Evolutionary conservation across 2,888 invertebrate genomes (phyloP).

Genomic region (Nineta flava): DNA sequence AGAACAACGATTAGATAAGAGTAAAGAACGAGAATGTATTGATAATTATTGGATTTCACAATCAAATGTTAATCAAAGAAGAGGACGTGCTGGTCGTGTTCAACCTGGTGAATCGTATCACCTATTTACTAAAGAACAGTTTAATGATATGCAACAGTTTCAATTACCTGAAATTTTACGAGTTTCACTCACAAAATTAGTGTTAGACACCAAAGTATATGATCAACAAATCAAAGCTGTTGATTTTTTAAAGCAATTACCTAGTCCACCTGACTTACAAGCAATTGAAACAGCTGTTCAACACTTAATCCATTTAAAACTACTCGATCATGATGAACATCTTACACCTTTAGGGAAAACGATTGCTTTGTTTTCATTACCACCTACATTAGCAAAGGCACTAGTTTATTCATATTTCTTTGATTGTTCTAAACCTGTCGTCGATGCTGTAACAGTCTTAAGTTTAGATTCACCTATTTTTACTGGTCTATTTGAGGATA

Average conservation of each 20-base stretch:
- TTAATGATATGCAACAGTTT: conserved; percentile 31
- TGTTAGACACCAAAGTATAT: conserved; percentile 43
- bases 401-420: conserved; percentile 40
- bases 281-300: conserved; percentile 38
- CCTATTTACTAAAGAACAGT: conserved; percentile 35
- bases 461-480: conserved; percentile 38
- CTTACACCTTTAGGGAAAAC: conserved; percentile 45
- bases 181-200: conserved; percentile 33
- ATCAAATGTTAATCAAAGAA: conserved; percentile 45
- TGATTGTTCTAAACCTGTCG: conserved; percentile 34
- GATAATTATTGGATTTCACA: conserved; percentile 44
- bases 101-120: conserved; percentile 43
- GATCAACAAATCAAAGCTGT: conserved; percentile 37
- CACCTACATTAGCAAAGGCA: conserved; percentile 43
- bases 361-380: conserved; percentile 35
- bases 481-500: conserved; percentile 28
- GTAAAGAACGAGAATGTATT: conserved; percentile 30
- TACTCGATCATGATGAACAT: conserved; percentile 37
- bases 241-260: conserved; percentile 41
- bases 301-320: conserved; percentile 40
- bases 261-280: conserved; percentile 39
- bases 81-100: conserved; percentile 52
- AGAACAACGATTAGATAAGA: conserved; percentile 34
- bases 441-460: conserved; percentile 30
- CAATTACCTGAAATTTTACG: conserved; percentile 46